Evolutionary conservation across 2,113 vertebrate genomes (phyloP).

Genomic region (Orthonyx spaldingii): DNA sequence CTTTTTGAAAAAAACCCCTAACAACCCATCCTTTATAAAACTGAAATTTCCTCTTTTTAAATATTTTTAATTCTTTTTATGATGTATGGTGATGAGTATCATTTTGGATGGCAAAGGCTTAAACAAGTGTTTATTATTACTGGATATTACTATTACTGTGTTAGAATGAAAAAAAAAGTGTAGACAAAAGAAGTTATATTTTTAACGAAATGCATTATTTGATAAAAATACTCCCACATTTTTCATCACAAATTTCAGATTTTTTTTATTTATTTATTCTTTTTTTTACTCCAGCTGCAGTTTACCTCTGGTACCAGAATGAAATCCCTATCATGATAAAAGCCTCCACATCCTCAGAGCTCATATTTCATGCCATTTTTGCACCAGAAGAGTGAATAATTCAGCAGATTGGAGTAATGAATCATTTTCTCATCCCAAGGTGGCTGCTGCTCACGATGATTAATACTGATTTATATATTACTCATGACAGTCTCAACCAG

Average conservation of each 20-base stretch:
- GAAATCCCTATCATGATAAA: constrained; percentile 12
- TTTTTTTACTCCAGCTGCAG: background rate
- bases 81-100: background rate
- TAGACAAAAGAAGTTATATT: background rate
- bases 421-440: constrained; percentile 64
- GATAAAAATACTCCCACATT: background rate
- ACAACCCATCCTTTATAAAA: background rate
- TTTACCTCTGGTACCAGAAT: constrained; percentile 9
- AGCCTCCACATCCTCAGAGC: constrained; percentile 30
- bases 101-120: background rate
- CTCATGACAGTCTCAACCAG: constrained; percentile 32
- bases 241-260: background rate
- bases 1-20: background rate
- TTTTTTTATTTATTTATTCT: background rate
- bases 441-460: constrained; percentile 49
- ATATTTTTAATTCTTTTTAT: background rate
- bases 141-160: background rate
- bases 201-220: background rate
- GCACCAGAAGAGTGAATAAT: constrained; percentile 66
- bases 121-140: no score
- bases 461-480: constrained; percentile 64
- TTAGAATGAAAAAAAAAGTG: background rate
- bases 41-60: background rate
- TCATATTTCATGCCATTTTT: constrained; percentile 65
- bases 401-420: constrained; percentile 66